Conservation (phyloP, 2,797 vertebrate species). For the Cyprinella venusta region DNA sequence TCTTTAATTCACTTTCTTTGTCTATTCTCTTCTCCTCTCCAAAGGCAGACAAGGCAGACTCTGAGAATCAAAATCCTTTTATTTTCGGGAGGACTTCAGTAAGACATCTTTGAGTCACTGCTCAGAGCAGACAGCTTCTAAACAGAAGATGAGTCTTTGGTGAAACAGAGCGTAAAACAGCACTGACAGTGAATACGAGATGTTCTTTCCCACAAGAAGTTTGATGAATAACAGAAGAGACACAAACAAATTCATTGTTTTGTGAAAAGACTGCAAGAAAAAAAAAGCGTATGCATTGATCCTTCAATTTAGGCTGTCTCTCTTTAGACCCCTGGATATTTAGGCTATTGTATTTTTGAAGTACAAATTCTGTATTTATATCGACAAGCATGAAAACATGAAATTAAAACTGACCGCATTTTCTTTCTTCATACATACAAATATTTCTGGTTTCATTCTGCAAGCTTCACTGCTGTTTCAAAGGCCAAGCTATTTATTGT, state of each 20-base stretch:
- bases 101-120: constrained; percentile 51
- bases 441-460: background rate
- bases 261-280: background rate
- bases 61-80: background rate
- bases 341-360: background rate
- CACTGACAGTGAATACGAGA: constrained; percentile 49
- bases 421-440: background rate
- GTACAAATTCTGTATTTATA: background rate
- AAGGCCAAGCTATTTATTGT: background rate
- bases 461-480: background rate
- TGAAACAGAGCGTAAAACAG: constrained; percentile 60
- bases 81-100: constrained; percentile 40
- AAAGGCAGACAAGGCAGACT: constrained; percentile 7
- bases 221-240: constrained; percentile 36
- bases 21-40: constrained; percentile 39
- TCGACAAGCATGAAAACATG: background rate
- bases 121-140: constrained; percentile 57
- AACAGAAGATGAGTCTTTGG: constrained; percentile 50
- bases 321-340: constrained; percentile 2
- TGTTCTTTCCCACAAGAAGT: constrained; percentile 43
- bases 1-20: constrained; percentile 41
- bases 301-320: constrained; percentile 23
- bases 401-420: constrained; percentile 12
- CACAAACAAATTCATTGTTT: constrained; percentile 48
- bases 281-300: constrained; percentile 26